phyloP scores from a whole-genome alignment of 2,113 vertebrate species.

The Pomatostomus ruficeps region DNA sequence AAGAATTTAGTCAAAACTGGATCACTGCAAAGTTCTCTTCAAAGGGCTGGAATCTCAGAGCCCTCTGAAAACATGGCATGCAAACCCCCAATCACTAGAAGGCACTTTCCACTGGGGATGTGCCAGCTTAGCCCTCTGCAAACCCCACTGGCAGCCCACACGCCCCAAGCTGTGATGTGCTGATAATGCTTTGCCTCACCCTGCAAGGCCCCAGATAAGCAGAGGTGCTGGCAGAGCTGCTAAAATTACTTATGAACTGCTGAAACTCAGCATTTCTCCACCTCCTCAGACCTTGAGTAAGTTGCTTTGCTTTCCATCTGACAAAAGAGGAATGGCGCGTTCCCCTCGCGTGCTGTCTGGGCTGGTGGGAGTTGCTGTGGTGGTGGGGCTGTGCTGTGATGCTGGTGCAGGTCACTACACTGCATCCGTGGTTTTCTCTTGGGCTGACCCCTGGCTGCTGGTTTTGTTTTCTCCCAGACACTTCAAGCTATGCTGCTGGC shows the following conservation, averaged over 20 bases:
- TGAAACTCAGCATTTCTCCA: neutral
- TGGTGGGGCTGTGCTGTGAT: accelerated
- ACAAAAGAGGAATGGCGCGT: accelerated
- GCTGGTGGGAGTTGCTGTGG: neutral
- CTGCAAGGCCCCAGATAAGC: neutral
- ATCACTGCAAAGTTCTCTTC: neutral
- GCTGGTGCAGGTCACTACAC: neutral
- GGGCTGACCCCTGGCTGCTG: neutral
- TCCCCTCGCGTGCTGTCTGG: accelerated
- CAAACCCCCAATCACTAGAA: neutral
- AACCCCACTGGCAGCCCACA: neutral
- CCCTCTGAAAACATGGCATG: neutral
- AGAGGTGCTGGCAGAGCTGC: neutral
- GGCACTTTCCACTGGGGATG: neutral
- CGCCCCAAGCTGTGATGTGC: accelerated
- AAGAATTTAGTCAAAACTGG: neutral
- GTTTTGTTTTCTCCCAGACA: neutral
- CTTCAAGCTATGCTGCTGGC: neutral
- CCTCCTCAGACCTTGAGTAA: neutral
- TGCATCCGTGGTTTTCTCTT: neutral
- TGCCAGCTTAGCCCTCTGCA: neutral
- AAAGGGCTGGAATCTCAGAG: neutral
- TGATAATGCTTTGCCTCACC: neutral
- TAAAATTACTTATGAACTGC: neutral
- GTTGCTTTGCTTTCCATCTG: neutral